Conservation (phyloP, 2,888 invertebrate species). For the Ophioninae sp. region DNA sequence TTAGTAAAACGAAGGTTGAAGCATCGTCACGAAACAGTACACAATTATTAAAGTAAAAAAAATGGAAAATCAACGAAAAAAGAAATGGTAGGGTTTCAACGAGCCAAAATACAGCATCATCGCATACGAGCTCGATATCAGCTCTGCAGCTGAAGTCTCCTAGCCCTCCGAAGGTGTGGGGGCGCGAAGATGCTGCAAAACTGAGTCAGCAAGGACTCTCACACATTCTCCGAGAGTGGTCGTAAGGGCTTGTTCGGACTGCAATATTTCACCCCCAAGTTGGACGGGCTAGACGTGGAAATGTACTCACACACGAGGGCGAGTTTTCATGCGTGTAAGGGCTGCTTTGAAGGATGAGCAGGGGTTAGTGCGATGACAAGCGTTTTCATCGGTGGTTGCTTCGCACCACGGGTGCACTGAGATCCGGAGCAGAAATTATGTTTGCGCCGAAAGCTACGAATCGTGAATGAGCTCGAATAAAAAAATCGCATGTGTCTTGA, state of each 20-base stretch:
- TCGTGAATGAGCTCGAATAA: not conserved
- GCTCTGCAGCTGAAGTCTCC: not conserved
- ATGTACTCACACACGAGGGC: not conserved
- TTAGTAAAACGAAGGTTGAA: no score
- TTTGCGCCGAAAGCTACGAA: not conserved
- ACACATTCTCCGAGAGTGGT: not conserved
- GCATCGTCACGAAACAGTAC: no score
- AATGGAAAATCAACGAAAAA: no score
- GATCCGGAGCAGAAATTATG: not conserved
- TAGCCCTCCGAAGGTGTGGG: not conserved
- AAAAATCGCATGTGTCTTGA: not conserved
- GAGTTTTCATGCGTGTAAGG: not conserved
- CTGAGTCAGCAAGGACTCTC: conserved; percentile 5
- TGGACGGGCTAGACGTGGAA: not conserved
- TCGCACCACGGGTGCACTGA: not conserved
- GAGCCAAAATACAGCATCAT: no score
- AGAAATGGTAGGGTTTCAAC: no score
- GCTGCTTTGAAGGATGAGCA: not conserved
- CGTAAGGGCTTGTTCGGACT: not conserved
- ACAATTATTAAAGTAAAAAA: no score
- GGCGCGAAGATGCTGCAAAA: not conserved
- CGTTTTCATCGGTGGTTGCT: not conserved
- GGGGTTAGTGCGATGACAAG: not conserved
- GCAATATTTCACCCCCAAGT: conserved; percentile 9
- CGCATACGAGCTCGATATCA: not conserved